phyloP scores from a whole-genome alignment of 2,113 vertebrate species.

The Colinus virginianus region DNA sequence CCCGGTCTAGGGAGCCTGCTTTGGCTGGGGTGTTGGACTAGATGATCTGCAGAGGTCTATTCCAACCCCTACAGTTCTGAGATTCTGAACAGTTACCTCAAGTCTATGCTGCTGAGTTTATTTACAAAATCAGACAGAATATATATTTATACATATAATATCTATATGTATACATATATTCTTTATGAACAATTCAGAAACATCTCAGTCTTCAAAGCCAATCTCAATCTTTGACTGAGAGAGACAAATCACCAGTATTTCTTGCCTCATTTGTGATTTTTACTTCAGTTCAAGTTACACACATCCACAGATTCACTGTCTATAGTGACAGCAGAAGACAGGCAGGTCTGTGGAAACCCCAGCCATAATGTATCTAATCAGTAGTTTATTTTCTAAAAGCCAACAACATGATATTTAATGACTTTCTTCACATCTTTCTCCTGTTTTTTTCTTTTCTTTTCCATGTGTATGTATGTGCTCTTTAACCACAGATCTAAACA shows the following conservation, averaged over 20 bases:
- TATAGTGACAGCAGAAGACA: background rate
- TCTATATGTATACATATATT: background rate
- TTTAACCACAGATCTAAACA: background rate
- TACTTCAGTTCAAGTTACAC: background rate
- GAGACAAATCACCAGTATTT: background rate
- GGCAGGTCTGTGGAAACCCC: background rate
- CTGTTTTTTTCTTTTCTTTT: background rate
- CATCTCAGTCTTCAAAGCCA: background rate
- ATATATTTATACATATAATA: background rate
- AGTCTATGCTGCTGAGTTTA: background rate
- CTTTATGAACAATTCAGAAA: background rate
- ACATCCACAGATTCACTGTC: background rate
- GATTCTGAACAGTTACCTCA: background rate
- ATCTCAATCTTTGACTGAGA: background rate
- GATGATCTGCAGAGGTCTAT: no score
- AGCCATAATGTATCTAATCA: background rate
- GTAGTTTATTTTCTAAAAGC: background rate
- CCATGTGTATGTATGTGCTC: background rate
- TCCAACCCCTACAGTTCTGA: no score
- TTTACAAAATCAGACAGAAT: background rate
- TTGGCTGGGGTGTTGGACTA: no score
- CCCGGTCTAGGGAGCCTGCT: no score
- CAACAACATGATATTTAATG: background rate
- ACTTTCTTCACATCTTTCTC: background rate
- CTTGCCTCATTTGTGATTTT: background rate